Conservation (phyloP, 2,888 invertebrate species). For the Hyles lineata region DNA sequence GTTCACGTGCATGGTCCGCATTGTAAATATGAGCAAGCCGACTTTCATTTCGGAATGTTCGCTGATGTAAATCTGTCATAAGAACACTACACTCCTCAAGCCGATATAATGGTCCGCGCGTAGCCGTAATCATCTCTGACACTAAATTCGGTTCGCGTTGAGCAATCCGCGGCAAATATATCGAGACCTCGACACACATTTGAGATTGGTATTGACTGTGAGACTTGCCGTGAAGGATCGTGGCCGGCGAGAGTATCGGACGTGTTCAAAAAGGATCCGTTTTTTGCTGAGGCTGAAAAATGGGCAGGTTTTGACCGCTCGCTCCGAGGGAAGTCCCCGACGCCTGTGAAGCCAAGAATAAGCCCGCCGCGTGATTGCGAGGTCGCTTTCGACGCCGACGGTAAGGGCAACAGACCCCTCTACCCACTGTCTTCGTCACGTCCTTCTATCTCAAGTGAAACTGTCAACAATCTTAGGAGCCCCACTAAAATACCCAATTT, state of each 20-base stretch:
- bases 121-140: background rate
- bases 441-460: conserved; percentile 51
- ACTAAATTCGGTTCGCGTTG: conserved; percentile 7
- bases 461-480: conserved; percentile 34
- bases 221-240: conserved; percentile 82
- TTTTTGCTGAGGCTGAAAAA: conserved; percentile 82
- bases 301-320: conserved; percentile 85
- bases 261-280: conserved; percentile 79
- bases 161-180: conserved; percentile 13
- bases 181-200: conserved; percentile 33
- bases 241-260: conserved; percentile 77
- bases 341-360: conserved; percentile 89
- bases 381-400: conserved; percentile 90
- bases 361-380: conserved; percentile 89
- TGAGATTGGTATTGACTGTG: conserved; percentile 70
- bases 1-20: conserved; percentile 73
- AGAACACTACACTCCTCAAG: conserved; percentile 77
- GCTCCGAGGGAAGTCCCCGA: conserved; percentile 86
- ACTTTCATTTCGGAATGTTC: conserved; percentile 61
- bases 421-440: conserved; percentile 75
- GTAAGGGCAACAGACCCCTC: conserved; percentile 84
- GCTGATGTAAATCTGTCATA: conserved; percentile 48
- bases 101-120: conserved; percentile 30
- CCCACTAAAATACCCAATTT: conserved; percentile 33
- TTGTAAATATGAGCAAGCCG: conserved; percentile 76